Base-by-base conservation (phyloP, 2,113 vertebrate species). In the Meriones unguiculatus region DNA sequence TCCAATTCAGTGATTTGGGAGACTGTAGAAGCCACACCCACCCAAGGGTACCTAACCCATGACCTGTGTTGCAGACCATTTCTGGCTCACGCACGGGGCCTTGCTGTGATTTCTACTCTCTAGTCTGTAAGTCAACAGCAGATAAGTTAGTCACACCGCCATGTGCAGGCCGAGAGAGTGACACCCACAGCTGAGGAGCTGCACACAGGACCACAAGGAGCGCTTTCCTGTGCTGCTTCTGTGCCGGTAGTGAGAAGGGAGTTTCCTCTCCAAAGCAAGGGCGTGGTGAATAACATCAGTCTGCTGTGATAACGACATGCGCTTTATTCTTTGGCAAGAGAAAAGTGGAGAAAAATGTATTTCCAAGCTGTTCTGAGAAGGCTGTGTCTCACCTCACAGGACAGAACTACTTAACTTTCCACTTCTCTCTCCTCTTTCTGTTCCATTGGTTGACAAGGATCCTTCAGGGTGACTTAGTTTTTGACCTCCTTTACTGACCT, bases 391-490 rank as follows among this genome's bases (percentile, higher is more conserved):
- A 73, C 25, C 54, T 87, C 84, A 87, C 64, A 70, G 52, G 80
- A 67, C 54, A 73, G 87, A 89, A 14, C n/a, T 25, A 9, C 54
- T 59, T 70, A 38, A 62, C 69, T 73, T 72, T 64, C 30, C 87
- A 25, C 50, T 38, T 77, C 13, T 6, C 46, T 12, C 78, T n/a
- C 9, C 52, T 80, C 28, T 69, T 54, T 81, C 82, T 25, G 91
- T 93, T 97, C 95, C 89, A 24, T 14, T 93, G 91, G 96, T 82
- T 95, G 92, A 97, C 46, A 72, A 89, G 76, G 93, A 89, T 52
- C 65, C 96, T 97, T 95, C 89, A 93, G 78, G 22, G 24, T 52
- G 94, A 41, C 64, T 54, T 75, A 69, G 50, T 67, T 52, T 28
- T 94, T 93, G 89, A 91, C 41, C 64, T 95, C 78, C 75, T 70